Conservation (phyloP, 1,140 invertebrate species). For the Pachypsylla venusta region DNA sequence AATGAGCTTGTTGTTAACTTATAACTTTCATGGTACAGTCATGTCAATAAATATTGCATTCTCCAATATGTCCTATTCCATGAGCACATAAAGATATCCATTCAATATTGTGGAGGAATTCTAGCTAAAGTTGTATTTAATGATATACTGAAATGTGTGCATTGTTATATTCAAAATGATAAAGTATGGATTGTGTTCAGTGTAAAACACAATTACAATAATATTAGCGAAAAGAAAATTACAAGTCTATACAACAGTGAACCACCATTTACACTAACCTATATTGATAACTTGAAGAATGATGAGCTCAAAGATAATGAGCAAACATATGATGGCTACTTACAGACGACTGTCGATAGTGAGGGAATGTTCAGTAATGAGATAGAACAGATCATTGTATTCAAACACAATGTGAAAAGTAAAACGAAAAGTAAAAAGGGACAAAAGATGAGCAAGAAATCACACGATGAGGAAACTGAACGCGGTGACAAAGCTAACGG, state of each 20-base stretch:
- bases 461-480: neutral
- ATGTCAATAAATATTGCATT: too few species aligned
- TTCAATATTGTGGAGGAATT: neutral
- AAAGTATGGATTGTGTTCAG: neutral
- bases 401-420: too few species aligned
- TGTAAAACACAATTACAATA: neutral
- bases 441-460: neutral
- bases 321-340: neutral
- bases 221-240: neutral
- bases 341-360: neutral
- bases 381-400: neutral
- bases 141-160: neutral
- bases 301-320: neutral
- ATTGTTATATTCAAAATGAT: neutral
- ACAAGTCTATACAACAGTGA: neutral
- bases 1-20: too few species aligned
- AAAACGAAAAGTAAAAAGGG: neutral
- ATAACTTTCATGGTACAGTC: too few species aligned
- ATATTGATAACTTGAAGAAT: neutral
- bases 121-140: neutral
- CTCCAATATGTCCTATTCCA: too few species aligned
- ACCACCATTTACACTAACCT: neutral
- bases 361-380: neutral
- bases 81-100: too few species aligned
- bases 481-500: neutral